phyloP scores from a whole-genome alignment of 2,113 vertebrate genomes.

The Arenaria interpres region DNA sequence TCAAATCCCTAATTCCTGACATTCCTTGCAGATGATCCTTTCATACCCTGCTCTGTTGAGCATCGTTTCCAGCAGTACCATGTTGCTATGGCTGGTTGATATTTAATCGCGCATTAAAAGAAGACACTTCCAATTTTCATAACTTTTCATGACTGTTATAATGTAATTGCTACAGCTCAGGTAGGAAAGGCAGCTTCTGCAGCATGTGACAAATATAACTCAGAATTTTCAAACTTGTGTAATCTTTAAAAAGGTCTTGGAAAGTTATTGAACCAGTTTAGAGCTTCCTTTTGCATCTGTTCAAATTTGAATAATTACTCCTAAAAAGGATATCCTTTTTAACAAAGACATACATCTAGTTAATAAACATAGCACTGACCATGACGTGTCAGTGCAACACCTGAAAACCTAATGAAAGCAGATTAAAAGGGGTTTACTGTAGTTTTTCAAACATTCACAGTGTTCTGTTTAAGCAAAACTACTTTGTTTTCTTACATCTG shows the following conservation, averaged over 20 bases:
- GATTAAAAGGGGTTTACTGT: not conserved
- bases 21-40: not conserved
- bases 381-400: not conserved
- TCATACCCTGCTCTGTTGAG: not conserved
- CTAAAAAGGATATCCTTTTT: not conserved
- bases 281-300: not conserved
- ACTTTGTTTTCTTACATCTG: not conserved
- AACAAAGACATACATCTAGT: not conserved
- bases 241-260: not conserved
- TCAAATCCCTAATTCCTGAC: not conserved
- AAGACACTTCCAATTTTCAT: not conserved
- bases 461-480: not conserved
- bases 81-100: not conserved
- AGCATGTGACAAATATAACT: not conserved
- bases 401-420: not conserved
- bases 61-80: not conserved
- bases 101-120: not conserved
- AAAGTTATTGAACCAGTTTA: constrained; percentile 7
- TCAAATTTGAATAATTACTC: not conserved
- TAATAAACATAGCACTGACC: not conserved
- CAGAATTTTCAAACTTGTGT: not conserved
- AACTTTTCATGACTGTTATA: not conserved
- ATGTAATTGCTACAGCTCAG: not conserved
- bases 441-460: not conserved
- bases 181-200: not conserved